Evolutionary conservation across 2,113 vertebrate species (phyloP).

Genomic region (Dicaeum eximium): DNA sequence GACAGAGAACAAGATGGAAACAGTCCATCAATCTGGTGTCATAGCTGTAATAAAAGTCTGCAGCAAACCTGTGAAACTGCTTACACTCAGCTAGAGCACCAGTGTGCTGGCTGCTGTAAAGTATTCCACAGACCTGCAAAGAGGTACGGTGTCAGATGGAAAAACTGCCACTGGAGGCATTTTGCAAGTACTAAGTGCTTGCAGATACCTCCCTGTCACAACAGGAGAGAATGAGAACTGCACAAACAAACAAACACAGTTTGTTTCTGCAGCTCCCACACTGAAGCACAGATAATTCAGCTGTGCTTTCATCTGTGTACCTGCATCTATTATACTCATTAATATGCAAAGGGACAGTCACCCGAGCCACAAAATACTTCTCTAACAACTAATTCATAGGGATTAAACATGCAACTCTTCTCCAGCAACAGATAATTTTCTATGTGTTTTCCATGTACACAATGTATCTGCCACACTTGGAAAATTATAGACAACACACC

Average conservation of each 20-base stretch:
- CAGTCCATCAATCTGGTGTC: constrained; percentile 78
- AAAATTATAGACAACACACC: neutral
- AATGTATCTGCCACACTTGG: neutral
- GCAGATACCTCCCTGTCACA: neutral
- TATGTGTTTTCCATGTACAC: neutral
- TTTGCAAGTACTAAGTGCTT: neutral
- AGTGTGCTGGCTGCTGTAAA: constrained; percentile 44
- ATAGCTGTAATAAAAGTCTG: constrained; percentile 75
- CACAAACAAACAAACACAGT: neutral
- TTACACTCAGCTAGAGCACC: constrained; percentile 51
- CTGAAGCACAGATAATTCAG: neutral
- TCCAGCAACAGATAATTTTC: neutral
- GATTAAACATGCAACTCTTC: neutral
- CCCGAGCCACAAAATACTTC: neutral
- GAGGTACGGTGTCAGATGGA: constrained; percentile 39
- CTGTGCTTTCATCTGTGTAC: neutral
- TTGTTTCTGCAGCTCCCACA: neutral
- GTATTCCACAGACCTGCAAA: constrained; percentile 52
- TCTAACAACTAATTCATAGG: neutral
- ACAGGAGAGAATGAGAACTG: neutral
- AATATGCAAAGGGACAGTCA: neutral
- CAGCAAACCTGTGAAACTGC: constrained; percentile 74
- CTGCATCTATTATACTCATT: neutral
- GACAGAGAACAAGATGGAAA: constrained; percentile 77
- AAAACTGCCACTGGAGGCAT: constrained; percentile 25